These are phyloP conservation scores for Eufriesea mexicana DNA, from an alignment of 1,140 invertebrate species.

Conservation along the genomic window DNA sequence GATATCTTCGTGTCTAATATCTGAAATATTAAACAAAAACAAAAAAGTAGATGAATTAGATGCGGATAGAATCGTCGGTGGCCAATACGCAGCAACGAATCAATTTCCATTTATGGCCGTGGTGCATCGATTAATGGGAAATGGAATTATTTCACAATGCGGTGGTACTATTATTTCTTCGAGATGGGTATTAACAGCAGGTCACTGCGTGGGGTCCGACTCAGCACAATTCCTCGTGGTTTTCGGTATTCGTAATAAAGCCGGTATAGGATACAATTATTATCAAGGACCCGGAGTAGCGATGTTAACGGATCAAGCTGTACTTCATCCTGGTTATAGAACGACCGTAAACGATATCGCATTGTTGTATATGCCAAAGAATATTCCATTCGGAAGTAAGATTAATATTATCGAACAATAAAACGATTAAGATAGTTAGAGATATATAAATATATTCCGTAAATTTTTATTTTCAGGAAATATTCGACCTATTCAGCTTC, in stretches of 20 bases:
- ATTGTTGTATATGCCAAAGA: conserved; percentile 51
- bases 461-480: background rate
- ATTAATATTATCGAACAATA: background rate
- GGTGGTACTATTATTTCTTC: conserved; percentile 58
- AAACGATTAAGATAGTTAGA: background rate
- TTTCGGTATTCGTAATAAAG: conserved; percentile 54
- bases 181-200: conserved; percentile 63
- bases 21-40: background rate
- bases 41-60: conserved; percentile 1
- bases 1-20: too few relatives aligned
- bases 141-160: conserved; percentile 32
- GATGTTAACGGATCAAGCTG: conserved; percentile 34
- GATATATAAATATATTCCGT: background rate
- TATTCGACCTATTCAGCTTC: conserved; percentile 16
- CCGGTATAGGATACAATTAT: conserved; percentile 27
- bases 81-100: conserved; percentile 12
- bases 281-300: conserved; percentile 44
- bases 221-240: conserved; percentile 37
- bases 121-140: conserved; percentile 41
- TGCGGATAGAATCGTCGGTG: conserved; percentile 39
- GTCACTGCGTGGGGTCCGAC: conserved; percentile 40
- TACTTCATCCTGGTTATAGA: conserved; percentile 42
- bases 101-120: conserved; percentile 64
- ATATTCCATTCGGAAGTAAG: conserved; percentile 61
- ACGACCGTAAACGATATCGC: conserved; percentile 49